Conservation (phyloP, 2,797 vertebrate species). For the Coranthus polyacanthus region DNA sequence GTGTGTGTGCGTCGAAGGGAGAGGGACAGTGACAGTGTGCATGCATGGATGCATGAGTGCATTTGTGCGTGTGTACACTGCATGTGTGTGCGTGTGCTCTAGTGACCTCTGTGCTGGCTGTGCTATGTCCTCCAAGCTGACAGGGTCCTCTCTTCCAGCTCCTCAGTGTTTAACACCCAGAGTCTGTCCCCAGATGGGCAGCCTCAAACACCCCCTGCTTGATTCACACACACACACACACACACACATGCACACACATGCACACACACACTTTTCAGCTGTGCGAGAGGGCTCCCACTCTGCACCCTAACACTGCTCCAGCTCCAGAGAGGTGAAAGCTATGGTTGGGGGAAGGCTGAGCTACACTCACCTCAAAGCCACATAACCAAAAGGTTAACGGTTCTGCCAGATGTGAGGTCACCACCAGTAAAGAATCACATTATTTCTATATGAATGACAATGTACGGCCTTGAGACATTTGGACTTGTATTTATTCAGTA, state of each 20-base stretch:
- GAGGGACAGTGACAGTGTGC: slow-evolving; percentile 50
- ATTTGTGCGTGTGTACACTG: slow-evolving; percentile 14
- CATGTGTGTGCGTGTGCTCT: slow-evolving; percentile 54
- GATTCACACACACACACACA: slow-evolving; percentile 46
- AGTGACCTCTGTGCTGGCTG: slow-evolving; percentile 72
- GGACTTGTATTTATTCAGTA: slow-evolving; percentile 78
- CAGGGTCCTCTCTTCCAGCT: slow-evolving; percentile 75
- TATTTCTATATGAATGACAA: slow-evolving; percentile 79
- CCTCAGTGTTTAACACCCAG: slow-evolving; percentile 74
- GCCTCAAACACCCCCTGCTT: slow-evolving; percentile 64
- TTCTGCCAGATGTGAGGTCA: slow-evolving; percentile 77
- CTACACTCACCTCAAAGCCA: slow-evolving; percentile 75
- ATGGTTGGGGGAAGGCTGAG: slow-evolving; percentile 40
- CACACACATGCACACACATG: no score
- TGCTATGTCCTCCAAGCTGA: slow-evolving; percentile 78
- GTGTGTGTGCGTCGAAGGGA: slow-evolving; percentile 15
- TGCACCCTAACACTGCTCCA: slow-evolving; percentile 63
- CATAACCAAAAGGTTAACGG: slow-evolving; percentile 76
- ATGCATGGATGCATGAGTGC: slow-evolving; percentile 53
- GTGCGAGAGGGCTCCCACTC: slow-evolving; percentile 49
- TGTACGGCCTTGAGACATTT: slow-evolving; percentile 77
- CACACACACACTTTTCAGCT: slow-evolving; percentile 32
- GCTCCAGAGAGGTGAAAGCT: slow-evolving; percentile 66
- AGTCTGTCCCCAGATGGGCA: slow-evolving; percentile 74
- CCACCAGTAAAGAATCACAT: slow-evolving; percentile 70